Percentiles rank a stretch among this genome's conserved stretches.
Conservation (phyloP, 2,888 invertebrate genomes). For the Ctenicera cuprea region DNA sequence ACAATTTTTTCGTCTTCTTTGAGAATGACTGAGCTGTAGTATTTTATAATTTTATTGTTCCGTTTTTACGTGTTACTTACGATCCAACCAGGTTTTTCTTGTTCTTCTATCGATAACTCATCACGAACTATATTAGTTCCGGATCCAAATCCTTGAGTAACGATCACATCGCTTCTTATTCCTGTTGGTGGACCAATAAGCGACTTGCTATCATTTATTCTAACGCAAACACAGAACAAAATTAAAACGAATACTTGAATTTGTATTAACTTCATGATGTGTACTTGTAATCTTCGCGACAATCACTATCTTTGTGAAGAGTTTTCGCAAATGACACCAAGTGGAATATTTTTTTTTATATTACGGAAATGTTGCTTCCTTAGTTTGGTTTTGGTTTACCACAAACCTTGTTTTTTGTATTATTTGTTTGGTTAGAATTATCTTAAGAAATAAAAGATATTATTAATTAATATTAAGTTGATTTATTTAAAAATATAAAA, state of each 20-base stretch:
- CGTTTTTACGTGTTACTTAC: conserved; percentile 56
- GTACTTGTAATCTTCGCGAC: background rate
- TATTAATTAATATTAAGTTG: background rate
- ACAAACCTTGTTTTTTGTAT: background rate
- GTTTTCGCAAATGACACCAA: background rate
- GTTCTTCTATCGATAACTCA: conserved; percentile 54
- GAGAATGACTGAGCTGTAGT: no score
- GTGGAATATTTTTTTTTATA: background rate
- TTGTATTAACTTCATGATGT: background rate
- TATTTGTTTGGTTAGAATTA: background rate
- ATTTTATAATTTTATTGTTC: no score
- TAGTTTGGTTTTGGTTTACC: background rate
- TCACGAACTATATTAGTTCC: conserved; percentile 39
- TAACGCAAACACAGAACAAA: background rate
- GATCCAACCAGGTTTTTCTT: conserved; percentile 67
- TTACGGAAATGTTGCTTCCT: conserved; percentile 3
- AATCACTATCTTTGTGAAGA: no score
- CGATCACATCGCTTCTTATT: conserved; percentile 65
- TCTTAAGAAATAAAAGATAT: background rate
- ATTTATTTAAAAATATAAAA: conserved; percentile 11
- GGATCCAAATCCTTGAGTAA: conserved; percentile 64
- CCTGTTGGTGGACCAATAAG: conserved; percentile 32
- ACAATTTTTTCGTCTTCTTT: no score
- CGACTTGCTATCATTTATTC: conserved; percentile 32
- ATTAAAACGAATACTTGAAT: background rate